Evolutionary conservation across 1,140 invertebrate species (phyloP), one percentile per base, ranked within the genome.

Genomic region (Ceratitis capitata): DNA sequence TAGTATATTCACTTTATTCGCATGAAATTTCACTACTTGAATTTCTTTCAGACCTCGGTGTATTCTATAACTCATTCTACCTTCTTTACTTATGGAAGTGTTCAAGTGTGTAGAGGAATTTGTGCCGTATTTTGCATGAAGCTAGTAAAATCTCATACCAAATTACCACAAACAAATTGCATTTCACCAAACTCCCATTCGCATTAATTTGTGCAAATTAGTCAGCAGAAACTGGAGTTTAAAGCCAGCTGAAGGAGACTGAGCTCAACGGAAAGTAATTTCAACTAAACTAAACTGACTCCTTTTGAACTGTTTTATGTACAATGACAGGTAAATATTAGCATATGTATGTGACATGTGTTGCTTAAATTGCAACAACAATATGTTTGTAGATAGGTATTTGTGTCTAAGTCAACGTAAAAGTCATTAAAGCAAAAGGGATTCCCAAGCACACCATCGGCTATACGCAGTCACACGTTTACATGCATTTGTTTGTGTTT

Each of bases 341-440:
- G 7, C 14, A 53, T 12, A 53, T 23, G 19, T 53, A 53, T 53
- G 51, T 23, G 12, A 51, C 19, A 14, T 49, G 10, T 49, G 3
- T 2, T 49, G 47, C 2, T 5, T 49, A 49, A 3, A 49, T 49
- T 4, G n/a, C 16, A 49, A 58, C 10, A 64, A 14, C 2, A 12
- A 69, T 39, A 69, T 39, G 4, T 39, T 19, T 69, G 19, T n/a
- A 19, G 3, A 78, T 23, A 61, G 58, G 26, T 45, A 78, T 78
- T 45, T 78, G n/a, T 42, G 39, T 45, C 39, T 42, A 45, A 78
- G 39, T 42, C 39, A 78, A 78, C 35, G n/a, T 78, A 78, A 47
- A 78, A 78, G 69, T 78, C 69, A 78, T 78, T 78, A 47, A 78
- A 78, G 39, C 69, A 78, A 42, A 69, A 12, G 35, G 35, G 64